These are phyloP conservation scores for Philotrypesis tridentata DNA, from an alignment of 1,140 invertebrate genomes.

Conservation along the genomic window DNA sequence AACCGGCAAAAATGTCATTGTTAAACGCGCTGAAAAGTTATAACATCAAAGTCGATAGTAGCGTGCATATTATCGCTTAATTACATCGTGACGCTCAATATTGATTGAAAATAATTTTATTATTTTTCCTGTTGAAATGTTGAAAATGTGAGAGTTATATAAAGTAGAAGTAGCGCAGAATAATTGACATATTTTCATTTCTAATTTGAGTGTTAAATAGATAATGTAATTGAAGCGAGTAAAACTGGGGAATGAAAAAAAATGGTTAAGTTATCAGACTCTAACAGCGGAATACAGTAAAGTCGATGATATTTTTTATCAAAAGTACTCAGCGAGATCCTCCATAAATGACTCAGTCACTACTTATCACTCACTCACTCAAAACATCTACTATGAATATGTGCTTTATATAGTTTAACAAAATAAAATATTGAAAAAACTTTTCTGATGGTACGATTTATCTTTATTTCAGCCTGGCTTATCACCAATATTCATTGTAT, in stretches of 20 bases:
- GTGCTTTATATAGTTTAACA: conserved; percentile 68
- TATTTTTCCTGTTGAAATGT: not conserved
- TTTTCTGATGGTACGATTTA: not conserved
- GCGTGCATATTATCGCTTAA: not conserved
- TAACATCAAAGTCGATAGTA: not conserved
- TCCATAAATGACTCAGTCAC: conserved; percentile 53
- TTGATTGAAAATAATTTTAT: too few species aligned
- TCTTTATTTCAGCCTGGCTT: not conserved
- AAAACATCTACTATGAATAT: conserved; percentile 64
- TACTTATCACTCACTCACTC: conserved; percentile 59
- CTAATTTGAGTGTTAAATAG: not conserved
- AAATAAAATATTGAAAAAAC: conserved; percentile 62
- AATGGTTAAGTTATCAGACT: not conserved
- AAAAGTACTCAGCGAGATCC: conserved; percentile 62
- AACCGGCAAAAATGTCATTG: not conserved
- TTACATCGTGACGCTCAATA: not conserved
- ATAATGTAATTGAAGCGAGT: not conserved
- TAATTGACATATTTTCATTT: not conserved
- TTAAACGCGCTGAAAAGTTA: not conserved
- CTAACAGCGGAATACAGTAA: conserved; percentile 45
- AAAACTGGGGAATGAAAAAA: not conserved
- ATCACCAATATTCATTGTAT: too few species aligned
- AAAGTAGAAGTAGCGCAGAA: not conserved
- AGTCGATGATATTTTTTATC: conserved; percentile 63
- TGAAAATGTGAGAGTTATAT: not conserved